phyloP scores from a whole-genome alignment of 2,113 vertebrate genomes.

The Esox niger region DNA sequence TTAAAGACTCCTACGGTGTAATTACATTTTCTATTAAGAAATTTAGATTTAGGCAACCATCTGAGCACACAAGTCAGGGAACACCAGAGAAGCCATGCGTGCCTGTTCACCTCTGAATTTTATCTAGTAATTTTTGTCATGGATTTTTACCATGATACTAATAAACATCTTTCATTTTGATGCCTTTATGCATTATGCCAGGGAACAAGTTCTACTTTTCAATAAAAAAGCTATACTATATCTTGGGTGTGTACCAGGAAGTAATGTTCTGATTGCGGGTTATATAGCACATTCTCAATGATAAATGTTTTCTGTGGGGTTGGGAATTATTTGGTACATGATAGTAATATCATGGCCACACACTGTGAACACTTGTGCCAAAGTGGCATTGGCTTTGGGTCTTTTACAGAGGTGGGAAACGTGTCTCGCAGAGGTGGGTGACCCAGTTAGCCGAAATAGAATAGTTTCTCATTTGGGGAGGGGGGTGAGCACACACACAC shows the following conservation, averaged over 20 bases:
- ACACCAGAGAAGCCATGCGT: not conserved
- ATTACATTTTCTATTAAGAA: not conserved
- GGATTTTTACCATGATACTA: not conserved
- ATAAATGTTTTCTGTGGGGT: not conserved
- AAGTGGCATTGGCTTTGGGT: not conserved
- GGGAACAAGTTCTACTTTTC: too few relatives aligned
- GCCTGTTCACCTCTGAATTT: not conserved
- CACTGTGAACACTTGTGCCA: not conserved
- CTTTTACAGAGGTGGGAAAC: not conserved
- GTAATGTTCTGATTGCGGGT: too few relatives aligned
- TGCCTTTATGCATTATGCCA: too few relatives aligned
- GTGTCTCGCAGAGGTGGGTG: not conserved
- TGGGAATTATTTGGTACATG: not conserved
- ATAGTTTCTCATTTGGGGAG: not conserved
- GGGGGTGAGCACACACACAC: too few relatives aligned
- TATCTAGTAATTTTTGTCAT: not conserved
- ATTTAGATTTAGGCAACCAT: not conserved
- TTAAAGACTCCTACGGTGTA: not conserved
- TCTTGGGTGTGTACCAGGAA: too few relatives aligned
- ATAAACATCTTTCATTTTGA: too few relatives aligned
- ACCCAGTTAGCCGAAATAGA: not conserved
- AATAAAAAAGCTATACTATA: too few relatives aligned
- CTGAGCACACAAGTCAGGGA: not conserved
- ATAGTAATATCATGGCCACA: not conserved
- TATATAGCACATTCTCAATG: not conserved